Base-by-base conservation (phyloP, 2,113 vertebrate genomes). In the Sardina pilchardus region DNA sequence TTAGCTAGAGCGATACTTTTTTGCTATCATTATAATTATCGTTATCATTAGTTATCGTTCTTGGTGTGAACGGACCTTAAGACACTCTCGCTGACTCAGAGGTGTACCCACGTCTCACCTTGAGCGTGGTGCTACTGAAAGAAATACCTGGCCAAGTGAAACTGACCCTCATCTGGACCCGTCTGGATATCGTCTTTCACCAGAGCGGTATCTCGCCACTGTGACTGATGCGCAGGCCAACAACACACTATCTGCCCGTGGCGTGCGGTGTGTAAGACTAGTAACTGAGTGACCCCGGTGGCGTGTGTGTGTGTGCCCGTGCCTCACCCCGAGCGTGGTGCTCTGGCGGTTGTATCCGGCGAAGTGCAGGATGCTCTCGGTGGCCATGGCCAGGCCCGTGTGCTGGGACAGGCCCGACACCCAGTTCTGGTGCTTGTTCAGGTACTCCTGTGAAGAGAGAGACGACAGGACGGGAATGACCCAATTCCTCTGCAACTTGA, bases 351-450 rank as follows among this genome's bases (percentile, higher is more conserved):
- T 99, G 93, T 99, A 99, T 81, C 98, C 96, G 0, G 98, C 98
- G 0, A 97, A 99, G 91, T 99, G 97, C 84, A 99, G 93, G 89
- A 99, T 98, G 84, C 98, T 99, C 83, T 99, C 98, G 0, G 98
- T 99, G 63, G 98, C 98, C 98, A 99, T 99, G 53, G 98, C 98
- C 85, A 99, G 94, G n/a, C 98, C 98, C 0, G 98, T 99, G 95
- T 99, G 98, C 95, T 99, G 98, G 7, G 98, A 98, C 63, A 99
- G 91, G n/a, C 98, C 98, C 0, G 97, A 98, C 0, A 99, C 96
- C 98, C 98, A 99, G 95, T 99, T 99, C 94, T 99, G 98, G 86
- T 97, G 97, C 78, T 99, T 99, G 94, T 97, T 99, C 88, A 99
- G 94, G 90, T 99, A 99, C 82, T 99, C 98, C 98, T 99, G 88